phyloP scores from a whole-genome alignment of 2,797 vertebrate genomes.

The Octomys mimax region DNA sequence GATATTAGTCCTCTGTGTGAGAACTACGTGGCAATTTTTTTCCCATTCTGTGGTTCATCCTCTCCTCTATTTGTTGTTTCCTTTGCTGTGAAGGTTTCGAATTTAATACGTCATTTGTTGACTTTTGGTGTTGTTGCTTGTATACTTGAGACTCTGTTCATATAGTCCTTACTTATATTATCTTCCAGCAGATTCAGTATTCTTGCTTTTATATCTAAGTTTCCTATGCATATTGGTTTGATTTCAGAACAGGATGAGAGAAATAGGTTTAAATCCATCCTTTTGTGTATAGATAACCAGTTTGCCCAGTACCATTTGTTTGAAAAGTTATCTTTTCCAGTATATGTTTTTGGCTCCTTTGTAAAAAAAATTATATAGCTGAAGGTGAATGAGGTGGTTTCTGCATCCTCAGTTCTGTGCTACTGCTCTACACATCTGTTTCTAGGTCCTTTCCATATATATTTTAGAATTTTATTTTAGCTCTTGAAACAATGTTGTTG shows the following conservation, averaged over 20 bases:
- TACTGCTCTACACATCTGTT: too few species aligned
- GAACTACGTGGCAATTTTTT: too few species aligned
- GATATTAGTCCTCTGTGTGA: too few species aligned
- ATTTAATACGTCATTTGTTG: not conserved
- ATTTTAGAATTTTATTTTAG: not conserved
- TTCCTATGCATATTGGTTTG: not conserved
- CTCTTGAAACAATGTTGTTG: not conserved
- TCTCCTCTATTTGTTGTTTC: too few species aligned
- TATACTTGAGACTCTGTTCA: not conserved
- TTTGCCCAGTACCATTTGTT: not conserved
- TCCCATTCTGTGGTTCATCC: too few species aligned
- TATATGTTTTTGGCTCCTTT: not conserved
- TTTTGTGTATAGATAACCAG: not conserved
- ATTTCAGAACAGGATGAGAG: not conserved
- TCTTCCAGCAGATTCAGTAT: too few species aligned
- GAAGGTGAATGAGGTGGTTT: too few species aligned
- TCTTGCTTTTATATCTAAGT: too few species aligned
- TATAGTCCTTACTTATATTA: too few species aligned
- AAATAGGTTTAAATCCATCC: not conserved
- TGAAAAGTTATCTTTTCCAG: not conserved
- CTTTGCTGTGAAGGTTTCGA: not conserved
- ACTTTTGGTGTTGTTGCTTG: not conserved
- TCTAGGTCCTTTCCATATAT: not conserved
- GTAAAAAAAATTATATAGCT: too few species aligned
- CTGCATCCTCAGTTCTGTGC: too few species aligned